phyloP scores from a whole-genome alignment of 1,140 invertebrate species.

The Leptinotarsa texana region DNA sequence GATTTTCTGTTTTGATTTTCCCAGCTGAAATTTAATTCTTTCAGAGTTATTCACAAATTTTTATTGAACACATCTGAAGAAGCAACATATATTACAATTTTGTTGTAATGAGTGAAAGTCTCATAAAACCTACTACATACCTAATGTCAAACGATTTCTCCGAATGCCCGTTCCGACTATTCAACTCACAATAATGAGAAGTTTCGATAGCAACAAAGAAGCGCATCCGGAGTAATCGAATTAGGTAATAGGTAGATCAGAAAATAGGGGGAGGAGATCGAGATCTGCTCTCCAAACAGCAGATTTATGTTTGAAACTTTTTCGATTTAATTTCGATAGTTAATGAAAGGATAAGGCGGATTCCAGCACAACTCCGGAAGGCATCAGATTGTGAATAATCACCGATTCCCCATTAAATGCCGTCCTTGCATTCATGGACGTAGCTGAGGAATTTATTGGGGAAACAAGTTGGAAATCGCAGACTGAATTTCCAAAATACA shows the following conservation, averaged over 20 bases:
- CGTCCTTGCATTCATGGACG: constrained; percentile 34
- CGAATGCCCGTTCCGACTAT: too few relatives aligned
- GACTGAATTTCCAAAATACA: too few relatives aligned
- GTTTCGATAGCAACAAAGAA: not conserved
- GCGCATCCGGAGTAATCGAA: not conserved
- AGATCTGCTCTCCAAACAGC: constrained; percentile 9
- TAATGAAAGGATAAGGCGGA: constrained; percentile 29
- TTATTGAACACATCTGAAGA: too few relatives aligned
- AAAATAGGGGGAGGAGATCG: not conserved
- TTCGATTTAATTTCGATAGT: constrained; percentile 25
- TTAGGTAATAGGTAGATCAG: constrained; percentile 2
- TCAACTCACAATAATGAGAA: not conserved
- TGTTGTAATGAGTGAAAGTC: too few relatives aligned
- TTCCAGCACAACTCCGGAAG: constrained; percentile 20
- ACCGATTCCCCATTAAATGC: constrained; percentile 44
- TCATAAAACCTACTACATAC: too few relatives aligned
- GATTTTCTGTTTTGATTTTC: too few relatives aligned
- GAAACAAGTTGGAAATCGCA: too few relatives aligned
- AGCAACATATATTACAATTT: too few relatives aligned
- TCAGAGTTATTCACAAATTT: too few relatives aligned
- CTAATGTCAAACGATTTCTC: too few relatives aligned
- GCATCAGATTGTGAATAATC: constrained; percentile 43
- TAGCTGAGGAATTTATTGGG: constrained; percentile 26
- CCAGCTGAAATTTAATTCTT: too few relatives aligned
- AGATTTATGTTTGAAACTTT: constrained; percentile 25